These are phyloP conservation scores for Trichonephila clavata DNA, from an alignment of 1,140 invertebrate species.

Conservation along the genomic window DNA sequence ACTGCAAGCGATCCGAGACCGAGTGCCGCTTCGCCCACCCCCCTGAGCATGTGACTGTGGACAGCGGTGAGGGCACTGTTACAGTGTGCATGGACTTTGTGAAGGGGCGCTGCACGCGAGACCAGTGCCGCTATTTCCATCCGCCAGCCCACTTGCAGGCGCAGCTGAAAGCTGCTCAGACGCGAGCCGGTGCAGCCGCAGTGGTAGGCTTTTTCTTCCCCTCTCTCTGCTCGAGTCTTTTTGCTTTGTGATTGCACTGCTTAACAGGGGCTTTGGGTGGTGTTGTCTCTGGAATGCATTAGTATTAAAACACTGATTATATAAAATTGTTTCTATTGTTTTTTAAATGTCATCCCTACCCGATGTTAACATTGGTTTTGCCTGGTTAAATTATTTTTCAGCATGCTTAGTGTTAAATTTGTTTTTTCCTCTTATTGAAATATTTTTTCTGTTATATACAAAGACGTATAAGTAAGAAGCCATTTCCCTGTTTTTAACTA, in stretches of 20 bases:
- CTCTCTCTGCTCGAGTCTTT: slow-evolving; percentile 45
- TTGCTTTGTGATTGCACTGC: slow-evolving; percentile 14
- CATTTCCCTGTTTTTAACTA: no score
- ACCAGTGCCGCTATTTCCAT: slow-evolving; percentile 89
- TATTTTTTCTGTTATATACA: no score
- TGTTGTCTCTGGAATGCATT: slow-evolving; percentile 30
- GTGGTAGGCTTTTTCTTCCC: slow-evolving; percentile 83
- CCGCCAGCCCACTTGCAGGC: slow-evolving; percentile 98
- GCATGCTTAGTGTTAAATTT: no score
- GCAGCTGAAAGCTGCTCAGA: slow-evolving; percentile 96
- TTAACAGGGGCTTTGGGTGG: neutral
- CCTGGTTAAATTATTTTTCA: no score
- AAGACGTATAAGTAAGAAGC: no score
- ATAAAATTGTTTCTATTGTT: no score
- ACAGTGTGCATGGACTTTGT: slow-evolving; percentile 99
- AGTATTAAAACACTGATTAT: neutral
- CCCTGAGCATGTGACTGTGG: slow-evolving; percentile 90
- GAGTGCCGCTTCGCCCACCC: slow-evolving; percentile 99
- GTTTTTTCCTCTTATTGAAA: no score
- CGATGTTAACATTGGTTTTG: no score
- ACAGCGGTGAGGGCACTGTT: slow-evolving; percentile 94
- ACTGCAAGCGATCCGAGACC: slow-evolving; percentile 95
- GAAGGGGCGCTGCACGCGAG: slow-evolving; percentile 83
- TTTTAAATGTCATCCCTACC: no score
- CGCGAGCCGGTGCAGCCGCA: slow-evolving; percentile 86